These are phyloP conservation scores for Actinernus sp. DNA, from an alignment of 92 coral and sea anemone genomes.

Conservation along the genomic window DNA sequence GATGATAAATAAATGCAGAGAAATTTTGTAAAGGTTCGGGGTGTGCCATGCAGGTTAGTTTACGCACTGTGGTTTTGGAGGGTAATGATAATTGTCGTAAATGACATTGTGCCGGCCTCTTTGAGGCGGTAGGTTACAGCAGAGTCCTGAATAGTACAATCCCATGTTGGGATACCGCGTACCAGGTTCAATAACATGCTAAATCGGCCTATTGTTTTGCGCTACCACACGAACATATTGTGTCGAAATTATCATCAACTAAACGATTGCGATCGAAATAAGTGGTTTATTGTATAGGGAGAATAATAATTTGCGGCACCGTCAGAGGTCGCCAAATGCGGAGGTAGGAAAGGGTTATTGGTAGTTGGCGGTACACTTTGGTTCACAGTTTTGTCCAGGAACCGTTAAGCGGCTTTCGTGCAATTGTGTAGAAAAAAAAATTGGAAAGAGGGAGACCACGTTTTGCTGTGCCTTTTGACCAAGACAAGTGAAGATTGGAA, in stretches of 20 bases:
- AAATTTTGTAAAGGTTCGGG: too few relatives aligned
- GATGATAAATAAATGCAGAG: too few relatives aligned
- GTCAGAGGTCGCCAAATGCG: neutral
- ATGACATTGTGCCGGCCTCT: constrained; percentile 34
- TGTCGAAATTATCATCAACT: constrained; percentile 89
- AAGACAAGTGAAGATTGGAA: too few relatives aligned
- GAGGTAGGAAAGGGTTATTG: neutral
- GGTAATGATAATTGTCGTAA: constrained; percentile 36
- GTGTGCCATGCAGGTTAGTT: constrained; percentile 27
- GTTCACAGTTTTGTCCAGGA: constrained; percentile 83
- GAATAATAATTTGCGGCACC: constrained; percentile 79
- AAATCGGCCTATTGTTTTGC: constrained; percentile 72
- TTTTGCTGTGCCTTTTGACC: too few relatives aligned
- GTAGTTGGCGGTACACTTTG: constrained; percentile 78
- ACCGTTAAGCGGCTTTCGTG: constrained; percentile 57
- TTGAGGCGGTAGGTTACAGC: constrained; percentile 35
- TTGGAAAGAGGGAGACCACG: constrained; percentile 7
- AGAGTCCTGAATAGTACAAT: constrained; percentile 24
- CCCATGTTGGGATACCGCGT: constrained; percentile 33
- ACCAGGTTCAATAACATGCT: constrained; percentile 48
- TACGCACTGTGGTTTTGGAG: constrained; percentile 20
- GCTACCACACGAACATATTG: constrained; percentile 74
- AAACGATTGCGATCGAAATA: constrained; percentile 79
- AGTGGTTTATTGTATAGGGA: constrained; percentile 79
- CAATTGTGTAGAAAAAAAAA: constrained; percentile 54